A percentile compares a stretch with the other conserved stretches of the same genome.
Evolutionary conservation across 2,113 vertebrate genomes (phyloP).

Genomic region (Pipra filicauda): DNA sequence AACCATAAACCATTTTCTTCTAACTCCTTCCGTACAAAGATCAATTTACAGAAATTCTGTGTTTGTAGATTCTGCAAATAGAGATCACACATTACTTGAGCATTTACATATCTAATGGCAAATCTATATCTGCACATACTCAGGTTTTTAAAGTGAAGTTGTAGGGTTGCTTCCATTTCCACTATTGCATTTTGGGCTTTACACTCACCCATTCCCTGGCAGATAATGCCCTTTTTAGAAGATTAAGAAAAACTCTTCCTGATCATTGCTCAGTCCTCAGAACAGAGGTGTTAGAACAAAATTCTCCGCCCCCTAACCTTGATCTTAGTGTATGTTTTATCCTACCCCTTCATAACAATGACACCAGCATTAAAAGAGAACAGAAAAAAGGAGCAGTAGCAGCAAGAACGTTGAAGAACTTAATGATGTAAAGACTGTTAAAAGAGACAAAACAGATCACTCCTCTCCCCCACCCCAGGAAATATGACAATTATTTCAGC

Average conservation of each 20-base stretch:
- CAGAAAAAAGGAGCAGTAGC: slow-evolving; percentile 27
- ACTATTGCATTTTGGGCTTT: background rate
- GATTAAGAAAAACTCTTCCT: slow-evolving; percentile 59
- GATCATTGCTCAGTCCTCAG: slow-evolving; percentile 28
- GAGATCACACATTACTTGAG: background rate
- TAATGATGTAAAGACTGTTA: slow-evolving; percentile 56
- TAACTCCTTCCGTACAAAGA: background rate
- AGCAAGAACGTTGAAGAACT: slow-evolving; percentile 35
- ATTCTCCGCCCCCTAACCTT: slow-evolving; percentile 46
- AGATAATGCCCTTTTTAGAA: slow-evolving; percentile 34
- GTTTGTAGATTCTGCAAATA: background rate
- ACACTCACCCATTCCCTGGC: background rate
- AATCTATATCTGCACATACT: background rate
- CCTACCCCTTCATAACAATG: slow-evolving; percentile 63
- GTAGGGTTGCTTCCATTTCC: background rate
- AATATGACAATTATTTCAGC: slow-evolving; percentile 54
- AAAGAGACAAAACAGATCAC: slow-evolving; percentile 12
- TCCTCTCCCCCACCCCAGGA: background rate
- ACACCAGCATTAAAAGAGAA: slow-evolving; percentile 62
- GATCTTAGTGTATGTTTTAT: slow-evolving; percentile 62
- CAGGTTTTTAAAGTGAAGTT: background rate
- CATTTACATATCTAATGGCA: background rate
- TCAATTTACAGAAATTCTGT: background rate
- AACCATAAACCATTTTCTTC: background rate
- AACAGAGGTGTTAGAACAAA: slow-evolving; percentile 50